Base-by-base conservation (phyloP, 2,113 vertebrate genomes). In the Erythrocebus patas region DNA sequence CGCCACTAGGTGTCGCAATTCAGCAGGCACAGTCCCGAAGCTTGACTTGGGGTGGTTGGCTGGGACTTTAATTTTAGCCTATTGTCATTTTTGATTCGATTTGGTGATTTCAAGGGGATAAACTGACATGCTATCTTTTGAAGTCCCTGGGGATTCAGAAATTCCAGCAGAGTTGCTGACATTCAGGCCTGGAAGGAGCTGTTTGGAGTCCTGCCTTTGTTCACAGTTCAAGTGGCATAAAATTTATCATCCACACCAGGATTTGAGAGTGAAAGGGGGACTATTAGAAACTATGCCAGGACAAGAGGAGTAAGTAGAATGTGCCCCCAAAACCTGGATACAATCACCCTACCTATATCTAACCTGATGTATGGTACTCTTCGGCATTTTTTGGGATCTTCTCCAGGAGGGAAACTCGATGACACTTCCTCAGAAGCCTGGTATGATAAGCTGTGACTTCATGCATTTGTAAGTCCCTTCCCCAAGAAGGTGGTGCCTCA, bases 101-200 rank as follows among this genome's bases (percentile, higher is more conserved):
- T 95, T 95, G 97, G 95, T 78, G 88, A 97, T 95, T 96, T 95
- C 90, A 96, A 97, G 82, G 96, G 92, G 86, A 97, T 97, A 97
- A 91, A 90, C 87, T 22, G 84, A 45, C 85, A 96, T 14, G 48
- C 40, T 89, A 79, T 91, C 57, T 88, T 96, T 72, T 73, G 72
- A 95, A 82, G 66, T 86, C 32, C 72, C 70, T 57, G 43, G 86
- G 86, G 93, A 94, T 93, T 32, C 50, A 83, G 91, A 76, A 89
- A 96, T 83, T 64, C 70, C 89, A 93, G 89, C 18, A 38, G 64
- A 66, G 40, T 17, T 85, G 32, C 80, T 80, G 92, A 80, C 64
- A 40, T 83, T 43, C 38, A 66, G 66, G n/a, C 22, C 27, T 91
- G 70, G 55, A 83, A 95, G 95, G 73, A 96, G 86, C 78, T 82